phyloP scores from a whole-genome alignment of 2,888 invertebrate species.

The Thera obeliscata region DNA sequence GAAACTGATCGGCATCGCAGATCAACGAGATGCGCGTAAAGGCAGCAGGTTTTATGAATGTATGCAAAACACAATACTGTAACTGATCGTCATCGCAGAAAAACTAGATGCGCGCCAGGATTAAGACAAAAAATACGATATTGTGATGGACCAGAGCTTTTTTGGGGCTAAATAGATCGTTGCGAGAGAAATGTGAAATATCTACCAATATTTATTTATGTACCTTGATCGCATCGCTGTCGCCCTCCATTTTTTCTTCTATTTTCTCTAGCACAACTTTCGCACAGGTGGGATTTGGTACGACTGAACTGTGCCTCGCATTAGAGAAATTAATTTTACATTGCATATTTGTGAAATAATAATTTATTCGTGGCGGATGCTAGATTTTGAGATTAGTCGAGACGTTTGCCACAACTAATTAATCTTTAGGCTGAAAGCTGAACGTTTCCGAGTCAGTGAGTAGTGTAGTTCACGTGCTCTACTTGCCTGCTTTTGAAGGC shows the following conservation, averaged over 20 bases:
- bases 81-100: too few relatives aligned
- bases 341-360: constrained; percentile 74
- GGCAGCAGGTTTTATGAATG: too few relatives aligned
- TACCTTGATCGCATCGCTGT: constrained; percentile 58
- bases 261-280: constrained; percentile 45
- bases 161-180: background rate
- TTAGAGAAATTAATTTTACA: constrained; percentile 67
- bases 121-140: too few relatives aligned
- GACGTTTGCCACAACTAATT: constrained; percentile 75
- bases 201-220: constrained; percentile 32
- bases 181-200: background rate
- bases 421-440: constrained; percentile 67
- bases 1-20: too few relatives aligned
- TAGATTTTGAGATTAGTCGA: constrained; percentile 75
- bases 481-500: constrained; percentile 43
- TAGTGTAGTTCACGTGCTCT: constrained; percentile 59
- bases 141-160: too few relatives aligned
- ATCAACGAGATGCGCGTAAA: too few relatives aligned
- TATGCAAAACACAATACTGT: too few relatives aligned
- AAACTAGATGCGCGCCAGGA: too few relatives aligned
- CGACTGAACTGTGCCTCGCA: constrained; percentile 67
- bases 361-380: constrained; percentile 76
- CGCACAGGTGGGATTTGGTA: constrained; percentile 51
- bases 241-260: constrained; percentile 54
- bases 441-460: constrained; percentile 71